Evolutionary conservation across 2,888 invertebrate species (phyloP).

Genomic region (Hylaea fasciaria): DNA sequence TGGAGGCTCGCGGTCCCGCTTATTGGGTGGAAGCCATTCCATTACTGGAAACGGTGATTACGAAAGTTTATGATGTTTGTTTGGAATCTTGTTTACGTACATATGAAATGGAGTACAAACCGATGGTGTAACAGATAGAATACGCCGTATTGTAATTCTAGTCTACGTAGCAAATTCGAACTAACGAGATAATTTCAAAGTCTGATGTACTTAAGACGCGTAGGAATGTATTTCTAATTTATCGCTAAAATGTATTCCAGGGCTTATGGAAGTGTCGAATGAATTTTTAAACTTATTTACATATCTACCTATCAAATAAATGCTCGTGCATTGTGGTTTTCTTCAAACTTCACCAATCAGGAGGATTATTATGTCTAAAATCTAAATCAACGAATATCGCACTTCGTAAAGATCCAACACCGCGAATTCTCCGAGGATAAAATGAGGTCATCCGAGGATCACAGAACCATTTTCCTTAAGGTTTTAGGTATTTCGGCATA

Average conservation of each 20-base stretch:
- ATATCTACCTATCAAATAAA: too few relatives aligned
- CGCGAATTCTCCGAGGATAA: conserved; percentile 1
- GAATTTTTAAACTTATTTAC: too few relatives aligned
- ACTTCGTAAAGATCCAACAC: background rate
- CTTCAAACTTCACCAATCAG: background rate
- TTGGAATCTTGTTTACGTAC: conserved; percentile 15
- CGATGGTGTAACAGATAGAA: background rate
- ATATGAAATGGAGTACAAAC: conserved; percentile 12
- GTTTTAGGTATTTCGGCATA: conserved; percentile 14
- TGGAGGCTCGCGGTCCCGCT: conserved; percentile 9
- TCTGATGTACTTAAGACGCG: too few relatives aligned
- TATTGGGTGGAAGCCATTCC: conserved; percentile 25
- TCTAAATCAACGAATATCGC: too few relatives aligned
- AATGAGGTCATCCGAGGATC: conserved; percentile 12
- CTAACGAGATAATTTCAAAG: too few relatives aligned
- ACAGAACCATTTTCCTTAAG: conserved; percentile 22
- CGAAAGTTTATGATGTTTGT: conserved; percentile 28
- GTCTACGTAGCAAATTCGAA: too few relatives aligned
- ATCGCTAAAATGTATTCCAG: too few relatives aligned
- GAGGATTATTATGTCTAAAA: background rate
- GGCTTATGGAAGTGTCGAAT: too few relatives aligned
- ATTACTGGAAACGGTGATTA: conserved; percentile 26
- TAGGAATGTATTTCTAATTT: too few relatives aligned
- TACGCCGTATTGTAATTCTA: too few relatives aligned
- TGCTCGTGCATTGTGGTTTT: too few relatives aligned